Percentiles rank a stretch among this genome's conserved stretches.
These are phyloP conservation scores for Xerus rutilus DNA, from an alignment of 2,797 vertebrate genomes.

Conservation along the genomic window DNA sequence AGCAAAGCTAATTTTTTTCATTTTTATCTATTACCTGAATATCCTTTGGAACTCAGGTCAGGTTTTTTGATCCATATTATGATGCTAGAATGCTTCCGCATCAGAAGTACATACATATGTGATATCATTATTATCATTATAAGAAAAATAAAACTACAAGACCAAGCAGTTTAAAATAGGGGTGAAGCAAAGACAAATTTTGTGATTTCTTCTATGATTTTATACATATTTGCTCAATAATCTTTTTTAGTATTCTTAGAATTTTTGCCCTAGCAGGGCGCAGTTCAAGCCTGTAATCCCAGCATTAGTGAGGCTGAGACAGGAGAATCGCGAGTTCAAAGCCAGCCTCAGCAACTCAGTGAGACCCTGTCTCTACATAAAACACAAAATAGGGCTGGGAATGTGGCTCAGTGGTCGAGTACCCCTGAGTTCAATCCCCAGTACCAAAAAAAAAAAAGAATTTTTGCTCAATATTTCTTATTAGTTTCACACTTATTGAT, in stretches of 20 bases:
- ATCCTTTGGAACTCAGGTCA: neutral
- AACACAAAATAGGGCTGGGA: too few species aligned
- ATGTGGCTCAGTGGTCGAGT: too few species aligned
- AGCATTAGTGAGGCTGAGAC: too few species aligned
- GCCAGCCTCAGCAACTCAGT: too few species aligned
- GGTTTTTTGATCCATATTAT: neutral
- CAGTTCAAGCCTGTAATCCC: too few species aligned
- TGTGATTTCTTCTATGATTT: neutral
- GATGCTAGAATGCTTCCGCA: neutral
- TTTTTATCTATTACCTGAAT: neutral
- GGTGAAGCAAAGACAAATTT: constrained; percentile 22
- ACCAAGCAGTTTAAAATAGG: neutral
- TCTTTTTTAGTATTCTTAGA: neutral
- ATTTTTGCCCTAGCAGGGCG: neutral
- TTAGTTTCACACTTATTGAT: neutral
- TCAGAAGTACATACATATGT: neutral
- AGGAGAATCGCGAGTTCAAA: too few species aligned
- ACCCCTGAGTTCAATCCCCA: too few species aligned
- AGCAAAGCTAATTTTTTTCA: neutral
- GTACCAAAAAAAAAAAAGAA: neutral
- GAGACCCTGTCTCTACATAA: too few species aligned
- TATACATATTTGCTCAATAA: neutral
- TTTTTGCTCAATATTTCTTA: constrained; percentile 3
- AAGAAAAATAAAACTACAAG: neutral
- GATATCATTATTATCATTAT: neutral